Conservation (phyloP, 2,888 invertebrate species). For the Ophioninae sp. region DNA sequence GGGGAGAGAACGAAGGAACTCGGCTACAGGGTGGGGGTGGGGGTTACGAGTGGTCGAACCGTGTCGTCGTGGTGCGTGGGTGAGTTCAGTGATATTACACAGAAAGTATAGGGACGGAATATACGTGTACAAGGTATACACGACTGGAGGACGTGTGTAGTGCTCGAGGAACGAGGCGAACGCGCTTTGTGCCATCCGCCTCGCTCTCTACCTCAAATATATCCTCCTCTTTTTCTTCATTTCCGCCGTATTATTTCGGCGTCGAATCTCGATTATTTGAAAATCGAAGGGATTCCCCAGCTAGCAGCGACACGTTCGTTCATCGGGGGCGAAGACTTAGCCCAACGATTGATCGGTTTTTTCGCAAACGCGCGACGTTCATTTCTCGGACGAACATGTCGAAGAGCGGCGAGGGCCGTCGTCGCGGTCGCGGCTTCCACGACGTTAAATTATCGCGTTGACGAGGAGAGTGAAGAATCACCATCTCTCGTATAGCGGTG, state of each 20-base stretch:
- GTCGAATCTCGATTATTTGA: neutral
- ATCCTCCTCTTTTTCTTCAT: neutral
- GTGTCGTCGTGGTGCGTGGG: slow-evolving; percentile 44
- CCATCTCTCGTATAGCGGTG: slow-evolving; percentile 15
- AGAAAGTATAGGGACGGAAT: slow-evolving; percentile 22
- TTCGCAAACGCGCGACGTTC: slow-evolving; percentile 29
- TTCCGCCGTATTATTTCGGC: neutral
- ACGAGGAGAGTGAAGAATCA: neutral
- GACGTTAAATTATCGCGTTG: slow-evolving; percentile 21
- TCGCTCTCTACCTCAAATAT: slow-evolving; percentile 27
- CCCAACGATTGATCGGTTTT: slow-evolving; percentile 55
- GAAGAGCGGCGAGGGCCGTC: slow-evolving; percentile 24
- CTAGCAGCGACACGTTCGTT: neutral
- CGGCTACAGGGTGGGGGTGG: slow-evolving; percentile 19
- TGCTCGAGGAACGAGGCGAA: slow-evolving; percentile 46
- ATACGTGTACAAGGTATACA: slow-evolving; percentile 7
- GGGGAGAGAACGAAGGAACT: slow-evolving; percentile 22
- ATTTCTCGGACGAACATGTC: slow-evolving; percentile 10
- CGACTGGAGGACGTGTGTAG: slow-evolving; percentile 26
- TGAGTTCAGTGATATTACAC: slow-evolving; percentile 50
- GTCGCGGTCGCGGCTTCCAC: slow-evolving; percentile 19
- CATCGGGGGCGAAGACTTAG: slow-evolving; percentile 5
- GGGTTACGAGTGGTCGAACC: slow-evolving; percentile 28
- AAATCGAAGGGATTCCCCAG: neutral
- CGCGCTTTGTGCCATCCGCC: slow-evolving; percentile 56